Evolutionary conservation across 2,888 invertebrate species (phyloP).

Genomic region (Pristionchus mayeri): DNA sequence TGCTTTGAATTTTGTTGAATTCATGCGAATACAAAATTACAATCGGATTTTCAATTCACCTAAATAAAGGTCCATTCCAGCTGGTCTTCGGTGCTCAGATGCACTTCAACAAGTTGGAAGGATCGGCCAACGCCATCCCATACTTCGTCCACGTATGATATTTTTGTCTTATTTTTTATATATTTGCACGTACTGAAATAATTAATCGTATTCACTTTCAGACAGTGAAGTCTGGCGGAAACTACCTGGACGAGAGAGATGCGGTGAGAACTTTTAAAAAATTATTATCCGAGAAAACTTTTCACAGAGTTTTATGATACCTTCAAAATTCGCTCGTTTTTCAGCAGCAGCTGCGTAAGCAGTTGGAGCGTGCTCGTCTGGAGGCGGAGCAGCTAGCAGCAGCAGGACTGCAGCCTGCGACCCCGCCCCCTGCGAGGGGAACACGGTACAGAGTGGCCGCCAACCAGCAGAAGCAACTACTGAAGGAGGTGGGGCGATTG

Average conservation of each 20-base stretch:
- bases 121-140: neutral
- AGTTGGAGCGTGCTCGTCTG: neutral
- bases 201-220: neutral
- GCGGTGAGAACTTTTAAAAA: neutral
- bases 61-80: conserved; percentile 5
- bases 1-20: too few relatives aligned
- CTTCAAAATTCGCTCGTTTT: neutral
- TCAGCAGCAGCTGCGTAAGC: neutral
- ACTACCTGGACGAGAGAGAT: conserved; percentile 31
- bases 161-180: neutral
- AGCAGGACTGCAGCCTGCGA: neutral
- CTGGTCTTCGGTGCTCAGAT: conserved; percentile 11
- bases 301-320: neutral
- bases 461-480: neutral
- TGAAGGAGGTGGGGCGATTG: neutral
- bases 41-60: too few relatives aligned
- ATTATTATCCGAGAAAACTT: neutral
- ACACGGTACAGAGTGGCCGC: conserved; percentile 23
- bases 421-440: neutral
- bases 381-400: neutral
- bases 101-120: conserved; percentile 18
- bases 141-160: neutral
- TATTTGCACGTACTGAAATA: neutral
- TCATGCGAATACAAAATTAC: too few relatives aligned
- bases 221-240: neutral